Evolutionary conservation across 2,888 invertebrate species (phyloP).

Genomic region (Ferdinandea cuprea): DNA sequence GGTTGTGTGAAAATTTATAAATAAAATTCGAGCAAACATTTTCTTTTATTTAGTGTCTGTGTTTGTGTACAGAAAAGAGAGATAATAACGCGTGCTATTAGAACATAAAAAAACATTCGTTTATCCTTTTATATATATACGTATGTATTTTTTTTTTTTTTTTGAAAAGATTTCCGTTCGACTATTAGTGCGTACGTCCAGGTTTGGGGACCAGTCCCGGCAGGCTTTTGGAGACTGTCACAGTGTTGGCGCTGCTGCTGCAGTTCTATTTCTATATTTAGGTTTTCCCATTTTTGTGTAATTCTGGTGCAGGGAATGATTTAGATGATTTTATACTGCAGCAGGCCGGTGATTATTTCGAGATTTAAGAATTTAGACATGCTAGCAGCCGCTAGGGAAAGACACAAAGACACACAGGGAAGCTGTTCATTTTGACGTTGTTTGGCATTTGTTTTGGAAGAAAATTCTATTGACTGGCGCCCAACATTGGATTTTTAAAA

Average conservation of each 20-base stretch:
- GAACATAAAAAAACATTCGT: neutral
- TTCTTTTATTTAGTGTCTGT: slow-evolving; percentile 30
- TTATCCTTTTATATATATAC: slow-evolving; percentile 24
- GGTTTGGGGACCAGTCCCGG: slow-evolving; percentile 62
- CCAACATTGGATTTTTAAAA: too few relatives aligned
- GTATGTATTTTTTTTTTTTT: slow-evolving; percentile 12
- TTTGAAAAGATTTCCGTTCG: slow-evolving; percentile 35
- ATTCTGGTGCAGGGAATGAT: slow-evolving; percentile 66
- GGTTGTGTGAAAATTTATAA: slow-evolving; percentile 67
- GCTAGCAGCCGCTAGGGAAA: slow-evolving; percentile 1
- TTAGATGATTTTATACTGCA: slow-evolving; percentile 51
- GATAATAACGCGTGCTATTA: slow-evolving; percentile 47
- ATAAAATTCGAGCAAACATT: slow-evolving; percentile 69
- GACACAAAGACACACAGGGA: slow-evolving; percentile 38
- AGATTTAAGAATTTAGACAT: slow-evolving; percentile 44
- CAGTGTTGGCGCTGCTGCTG: slow-evolving; percentile 45
- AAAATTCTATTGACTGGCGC: too few relatives aligned
- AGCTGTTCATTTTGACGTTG: neutral
- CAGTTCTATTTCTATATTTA: slow-evolving; percentile 69
- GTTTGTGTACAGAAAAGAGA: slow-evolving; percentile 36
- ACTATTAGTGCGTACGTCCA: slow-evolving; percentile 25
- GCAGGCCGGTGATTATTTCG: slow-evolving; percentile 63
- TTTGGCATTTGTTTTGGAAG: neutral
- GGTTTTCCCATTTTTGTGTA: slow-evolving; percentile 30
- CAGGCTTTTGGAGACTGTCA: slow-evolving; percentile 56